Evolutionary conservation across 2,113 vertebrate genomes (phyloP), one percentile per base, ranked within the genome.

Genomic region (Tiliqua scincoides): DNA sequence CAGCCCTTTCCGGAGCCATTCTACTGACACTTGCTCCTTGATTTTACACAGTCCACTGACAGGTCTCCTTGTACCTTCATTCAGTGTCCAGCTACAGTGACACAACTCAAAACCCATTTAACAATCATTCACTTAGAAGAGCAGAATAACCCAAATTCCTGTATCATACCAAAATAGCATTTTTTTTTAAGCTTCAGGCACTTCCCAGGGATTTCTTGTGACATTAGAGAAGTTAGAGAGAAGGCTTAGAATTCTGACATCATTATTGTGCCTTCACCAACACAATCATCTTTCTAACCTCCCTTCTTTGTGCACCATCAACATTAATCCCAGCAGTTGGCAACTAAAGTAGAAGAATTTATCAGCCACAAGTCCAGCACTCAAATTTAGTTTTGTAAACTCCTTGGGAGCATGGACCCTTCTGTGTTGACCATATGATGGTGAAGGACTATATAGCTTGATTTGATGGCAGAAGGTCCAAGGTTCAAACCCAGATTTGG

Each of bases 271-370:
- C 88, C 89, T 90, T 88, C 91, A 95, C 91, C 43, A 82, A 32
- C 8, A 20, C 43, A 63, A 74, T 84, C 59, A 9, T 10, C 12
- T 74, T 63, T 95, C 95, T 96, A 95, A 94, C 95, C 94, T 95
- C 92, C 88, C 94, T 94, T 94, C 76, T 94, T 92, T 85, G 52
- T 93, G 88, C 93, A 92, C 93, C 95, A 96, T 95, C 94, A 96
- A 95, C 95, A 96, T 95, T 94, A 95, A 95, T 92, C 93, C 91
- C 61, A 90, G 84, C 91, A 93, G 93, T 94, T n/a, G 94, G 94
- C 27, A 73, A 30, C 2, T 11, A 37, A n/a, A 48, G 70, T 11
- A 27, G 52, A 25, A 7, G 21, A 21, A 65, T 35, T 43, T 21
- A 40, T 43, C 18, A 15, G 18, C 48, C 25, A 20, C 27, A 9